Conservation (phyloP, 2,888 invertebrate genomes). For the Actias luna region DNA sequence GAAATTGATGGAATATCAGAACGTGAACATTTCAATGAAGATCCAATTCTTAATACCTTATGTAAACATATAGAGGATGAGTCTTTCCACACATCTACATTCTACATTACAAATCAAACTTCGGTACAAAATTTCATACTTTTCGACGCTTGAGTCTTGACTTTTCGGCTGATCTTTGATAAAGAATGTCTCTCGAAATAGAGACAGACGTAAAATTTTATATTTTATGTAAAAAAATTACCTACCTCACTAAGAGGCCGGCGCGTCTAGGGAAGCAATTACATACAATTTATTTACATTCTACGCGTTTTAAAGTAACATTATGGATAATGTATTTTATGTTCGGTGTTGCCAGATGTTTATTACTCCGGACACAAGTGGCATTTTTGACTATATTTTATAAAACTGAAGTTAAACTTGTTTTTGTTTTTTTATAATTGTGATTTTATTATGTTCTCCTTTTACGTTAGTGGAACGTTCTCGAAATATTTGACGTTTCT, state of each 20-base stretch:
- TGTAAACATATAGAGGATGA: too few species aligned
- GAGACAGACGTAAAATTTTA: too few species aligned
- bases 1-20: too few species aligned
- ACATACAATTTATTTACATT: constrained; percentile 67
- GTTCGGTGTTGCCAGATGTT: constrained; percentile 4
- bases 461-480: not conserved
- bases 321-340: constrained; percentile 25
- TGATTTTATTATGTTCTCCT: not conserved
- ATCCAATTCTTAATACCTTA: too few species aligned
- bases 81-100: too few species aligned
- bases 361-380: not conserved
- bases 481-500: not conserved
- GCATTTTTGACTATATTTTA: not conserved
- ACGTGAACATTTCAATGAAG: too few species aligned
- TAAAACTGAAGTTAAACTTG: not conserved
- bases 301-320: constrained; percentile 35
- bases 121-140: too few species aligned
- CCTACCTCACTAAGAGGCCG: constrained; percentile 15
- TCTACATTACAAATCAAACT: too few species aligned
- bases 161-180: too few species aligned
- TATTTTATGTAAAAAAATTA: not conserved
- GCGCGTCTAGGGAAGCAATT: constrained; percentile 56
- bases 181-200: too few species aligned
- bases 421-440: not conserved
- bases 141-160: too few species aligned